Conservation (phyloP, 2,888 invertebrate species). For the Drosophila niveifrons region DNA sequence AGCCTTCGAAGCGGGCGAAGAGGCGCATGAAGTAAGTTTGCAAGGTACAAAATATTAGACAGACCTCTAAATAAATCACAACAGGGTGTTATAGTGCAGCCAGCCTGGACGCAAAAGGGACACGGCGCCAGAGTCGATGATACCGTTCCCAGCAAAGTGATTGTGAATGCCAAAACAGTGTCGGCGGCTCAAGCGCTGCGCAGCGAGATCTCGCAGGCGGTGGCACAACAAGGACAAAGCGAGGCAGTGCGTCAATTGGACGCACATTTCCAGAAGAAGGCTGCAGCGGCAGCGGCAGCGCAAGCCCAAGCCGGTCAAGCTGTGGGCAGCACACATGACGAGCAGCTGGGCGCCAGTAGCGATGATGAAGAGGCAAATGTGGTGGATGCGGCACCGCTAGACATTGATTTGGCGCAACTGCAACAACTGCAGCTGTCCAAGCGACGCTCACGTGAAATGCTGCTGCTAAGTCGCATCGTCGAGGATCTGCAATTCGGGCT, state of each 20-base stretch:
- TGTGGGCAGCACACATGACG: slow-evolving; percentile 6
- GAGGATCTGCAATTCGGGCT: slow-evolving; percentile 78
- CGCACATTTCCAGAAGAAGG: slow-evolving; percentile 37
- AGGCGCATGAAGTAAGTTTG: slow-evolving; percentile 37
- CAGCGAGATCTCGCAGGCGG: slow-evolving; percentile 55
- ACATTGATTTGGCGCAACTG: slow-evolving; percentile 71
- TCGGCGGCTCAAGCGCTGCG: slow-evolving; percentile 51
- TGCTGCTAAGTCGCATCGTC: slow-evolving; percentile 78
- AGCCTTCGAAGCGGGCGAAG: slow-evolving; percentile 67
- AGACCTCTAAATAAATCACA: neutral
- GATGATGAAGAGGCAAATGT: slow-evolving; percentile 60
- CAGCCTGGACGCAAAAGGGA: slow-evolving; percentile 74
- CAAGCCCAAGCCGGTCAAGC: neutral
- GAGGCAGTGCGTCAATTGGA: slow-evolving; percentile 47
- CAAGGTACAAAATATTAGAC: too few relatives aligned
- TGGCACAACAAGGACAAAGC: slow-evolving; percentile 47
- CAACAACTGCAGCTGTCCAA: slow-evolving; percentile 74
- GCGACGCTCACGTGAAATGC: slow-evolving; percentile 80
- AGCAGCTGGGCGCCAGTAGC: slow-evolving; percentile 51
- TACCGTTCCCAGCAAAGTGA: slow-evolving; percentile 56
- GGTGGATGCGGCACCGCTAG: slow-evolving; percentile 60
- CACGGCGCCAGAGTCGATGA: slow-evolving; percentile 9
- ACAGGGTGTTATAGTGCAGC: slow-evolving; percentile 80
- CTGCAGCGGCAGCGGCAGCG: neutral
- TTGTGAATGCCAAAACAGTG: slow-evolving; percentile 63